Conservation (phyloP, 2,113 vertebrate genomes). For the Tyto alba region DNA sequence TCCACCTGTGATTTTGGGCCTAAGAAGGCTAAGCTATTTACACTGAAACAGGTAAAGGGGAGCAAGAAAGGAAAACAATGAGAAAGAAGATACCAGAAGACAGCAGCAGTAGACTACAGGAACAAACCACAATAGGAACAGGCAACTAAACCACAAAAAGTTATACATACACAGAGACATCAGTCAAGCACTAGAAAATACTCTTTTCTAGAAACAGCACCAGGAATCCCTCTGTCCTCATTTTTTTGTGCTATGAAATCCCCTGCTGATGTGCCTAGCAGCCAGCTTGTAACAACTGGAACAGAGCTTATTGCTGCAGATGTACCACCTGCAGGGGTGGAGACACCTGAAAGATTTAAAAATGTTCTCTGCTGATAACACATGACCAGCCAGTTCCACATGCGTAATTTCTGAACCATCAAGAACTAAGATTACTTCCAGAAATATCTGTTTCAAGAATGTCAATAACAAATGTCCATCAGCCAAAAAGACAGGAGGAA, state of each 20-base stretch:
- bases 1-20: not conserved
- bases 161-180: not conserved
- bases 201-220: not conserved
- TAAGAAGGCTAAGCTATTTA: not conserved
- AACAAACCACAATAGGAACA: not conserved
- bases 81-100: not conserved
- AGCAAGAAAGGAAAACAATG: not conserved
- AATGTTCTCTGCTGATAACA: not conserved
- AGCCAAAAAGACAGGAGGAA: not conserved
- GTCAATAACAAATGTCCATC: not conserved
- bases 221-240: not conserved
- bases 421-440: not conserved
- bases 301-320: not conserved
- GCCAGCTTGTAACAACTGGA: not conserved
- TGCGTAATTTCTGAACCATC: not conserved
- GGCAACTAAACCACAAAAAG: not conserved
- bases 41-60: not conserved
- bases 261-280: not conserved
- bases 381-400: not conserved
- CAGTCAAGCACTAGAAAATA: not conserved
- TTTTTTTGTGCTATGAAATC: not conserved
- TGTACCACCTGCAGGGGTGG: not conserved
- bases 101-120: not conserved
- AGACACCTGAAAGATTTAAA: not conserved
- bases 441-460: not conserved